phyloP scores from a whole-genome alignment of 1,140 invertebrate species.

The Metaphire vulgaris region DNA sequence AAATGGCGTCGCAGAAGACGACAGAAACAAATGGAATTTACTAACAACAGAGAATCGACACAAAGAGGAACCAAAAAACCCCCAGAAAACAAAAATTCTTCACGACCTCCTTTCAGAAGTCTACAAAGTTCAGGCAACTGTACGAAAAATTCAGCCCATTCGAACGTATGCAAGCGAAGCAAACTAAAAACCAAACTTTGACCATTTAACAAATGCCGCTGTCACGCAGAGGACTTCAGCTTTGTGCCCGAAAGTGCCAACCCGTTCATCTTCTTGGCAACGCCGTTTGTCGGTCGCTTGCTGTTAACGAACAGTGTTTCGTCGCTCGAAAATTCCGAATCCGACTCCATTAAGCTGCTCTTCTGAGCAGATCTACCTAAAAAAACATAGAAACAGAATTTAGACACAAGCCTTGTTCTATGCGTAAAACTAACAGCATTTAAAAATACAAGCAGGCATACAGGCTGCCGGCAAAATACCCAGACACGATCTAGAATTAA shows the following conservation, averaged over 20 bases:
- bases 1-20: too few species aligned
- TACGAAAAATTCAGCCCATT: too few species aligned
- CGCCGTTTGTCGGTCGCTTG: background rate
- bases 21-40: too few species aligned
- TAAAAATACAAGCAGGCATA: too few species aligned
- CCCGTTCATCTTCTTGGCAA: background rate
- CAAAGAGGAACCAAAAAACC: background rate
- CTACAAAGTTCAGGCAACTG: too few species aligned
- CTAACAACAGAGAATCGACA: too few species aligned
- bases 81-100: background rate
- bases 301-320: slow-evolving; percentile 4
- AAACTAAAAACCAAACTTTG: background rate
- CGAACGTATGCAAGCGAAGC: too few species aligned
- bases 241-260: background rate
- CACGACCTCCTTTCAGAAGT: too few species aligned
- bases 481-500: too few species aligned
- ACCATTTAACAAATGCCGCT: background rate
- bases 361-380: background rate
- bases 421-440: too few species aligned
- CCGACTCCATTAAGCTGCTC: background rate
- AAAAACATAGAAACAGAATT: background rate
- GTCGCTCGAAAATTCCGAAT: slow-evolving; percentile 4
- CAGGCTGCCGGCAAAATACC: too few species aligned
- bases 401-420: too few species aligned
- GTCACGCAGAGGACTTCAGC: background rate